phyloP scores from a whole-genome alignment of 2,113 vertebrate genomes.

The Scartelaos histophorus region DNA sequence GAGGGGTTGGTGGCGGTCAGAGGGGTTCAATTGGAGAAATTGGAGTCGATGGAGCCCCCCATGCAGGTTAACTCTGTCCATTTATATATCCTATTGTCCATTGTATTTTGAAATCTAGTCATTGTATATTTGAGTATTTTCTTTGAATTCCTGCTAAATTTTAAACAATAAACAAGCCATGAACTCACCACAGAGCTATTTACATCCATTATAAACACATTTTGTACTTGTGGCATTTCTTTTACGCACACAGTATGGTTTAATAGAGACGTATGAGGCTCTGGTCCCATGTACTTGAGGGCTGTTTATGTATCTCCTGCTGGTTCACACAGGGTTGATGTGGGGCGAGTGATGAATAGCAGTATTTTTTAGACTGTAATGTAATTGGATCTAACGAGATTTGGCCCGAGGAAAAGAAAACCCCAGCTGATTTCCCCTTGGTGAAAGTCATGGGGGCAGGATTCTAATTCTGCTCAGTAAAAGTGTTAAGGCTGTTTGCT shows the following conservation, averaged over 20 bases:
- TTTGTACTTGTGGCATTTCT: background rate
- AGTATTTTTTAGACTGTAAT: constrained; percentile 23
- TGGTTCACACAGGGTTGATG: background rate
- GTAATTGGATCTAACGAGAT: constrained; percentile 33
- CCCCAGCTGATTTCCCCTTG: constrained; percentile 18
- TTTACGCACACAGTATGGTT: constrained; percentile 6
- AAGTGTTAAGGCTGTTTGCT: constrained; percentile 32
- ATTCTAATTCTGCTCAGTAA: constrained; percentile 44
- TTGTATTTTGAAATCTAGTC: too few species aligned
- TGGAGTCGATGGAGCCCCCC: too few species aligned
- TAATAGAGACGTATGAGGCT: constrained; percentile 20
- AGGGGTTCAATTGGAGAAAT: too few species aligned
- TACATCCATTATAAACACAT: constrained; percentile 6
- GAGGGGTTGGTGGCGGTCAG: too few species aligned
- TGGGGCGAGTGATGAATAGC: constrained; percentile 9
- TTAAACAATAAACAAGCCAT: background rate
- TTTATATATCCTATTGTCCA: too few species aligned
- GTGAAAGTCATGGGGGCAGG: constrained; percentile 31
- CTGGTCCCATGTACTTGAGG: constrained; percentile 5
- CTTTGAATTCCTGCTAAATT: background rate
- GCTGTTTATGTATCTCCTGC: constrained; percentile 4
- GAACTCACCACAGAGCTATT: background rate
- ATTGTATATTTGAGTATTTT: background rate
- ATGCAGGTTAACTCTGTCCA: too few species aligned
- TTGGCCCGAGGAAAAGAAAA: constrained; percentile 40